Percentiles rank a stretch among this genome's conserved stretches.
Conservation (phyloP, 2,888 invertebrate genomes). For the Noctua janthina region DNA sequence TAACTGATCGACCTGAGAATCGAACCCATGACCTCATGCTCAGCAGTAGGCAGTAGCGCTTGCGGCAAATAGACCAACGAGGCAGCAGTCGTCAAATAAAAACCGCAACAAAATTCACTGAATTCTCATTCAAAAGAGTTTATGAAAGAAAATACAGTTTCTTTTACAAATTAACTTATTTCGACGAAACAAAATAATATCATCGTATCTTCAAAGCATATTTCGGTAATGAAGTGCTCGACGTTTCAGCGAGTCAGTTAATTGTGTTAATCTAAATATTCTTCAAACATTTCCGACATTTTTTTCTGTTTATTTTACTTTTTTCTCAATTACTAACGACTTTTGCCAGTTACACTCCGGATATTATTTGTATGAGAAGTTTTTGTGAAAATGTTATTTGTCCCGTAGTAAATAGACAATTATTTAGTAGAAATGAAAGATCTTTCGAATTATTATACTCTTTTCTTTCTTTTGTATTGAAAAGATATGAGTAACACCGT, state of each 20-base stretch:
- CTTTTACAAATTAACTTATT: slow-evolving; percentile 38
- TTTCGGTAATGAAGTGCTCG: slow-evolving; percentile 42
- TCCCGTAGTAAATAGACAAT: neutral
- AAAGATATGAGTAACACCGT: neutral
- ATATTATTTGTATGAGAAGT: neutral
- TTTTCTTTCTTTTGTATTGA: neutral
- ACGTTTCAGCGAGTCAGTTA: slow-evolving; percentile 38
- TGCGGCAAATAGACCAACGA: neutral
- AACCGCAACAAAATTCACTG: neutral
- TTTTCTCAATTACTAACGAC: slow-evolving; percentile 16
- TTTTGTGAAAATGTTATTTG: slow-evolving; percentile 1
- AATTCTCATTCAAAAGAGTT: slow-evolving; percentile 22
- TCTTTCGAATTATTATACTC: neutral
- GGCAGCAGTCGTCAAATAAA: neutral
- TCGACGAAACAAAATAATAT: slow-evolving; percentile 43
- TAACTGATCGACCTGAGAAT: neutral
- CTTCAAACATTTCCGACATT: slow-evolving; percentile 11
- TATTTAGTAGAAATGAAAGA: neutral
- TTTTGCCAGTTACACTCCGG: neutral
- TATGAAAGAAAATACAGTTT: slow-evolving; percentile 23
- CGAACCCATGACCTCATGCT: neutral
- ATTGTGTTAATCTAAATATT: slow-evolving; percentile 49
- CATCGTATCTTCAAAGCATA: slow-evolving; percentile 44
- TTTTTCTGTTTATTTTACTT: slow-evolving; percentile 16
- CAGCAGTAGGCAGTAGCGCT: neutral